These are phyloP conservation scores for Microdon myrmicae DNA, from an alignment of 2,888 invertebrate species.

Conservation along the genomic window DNA sequence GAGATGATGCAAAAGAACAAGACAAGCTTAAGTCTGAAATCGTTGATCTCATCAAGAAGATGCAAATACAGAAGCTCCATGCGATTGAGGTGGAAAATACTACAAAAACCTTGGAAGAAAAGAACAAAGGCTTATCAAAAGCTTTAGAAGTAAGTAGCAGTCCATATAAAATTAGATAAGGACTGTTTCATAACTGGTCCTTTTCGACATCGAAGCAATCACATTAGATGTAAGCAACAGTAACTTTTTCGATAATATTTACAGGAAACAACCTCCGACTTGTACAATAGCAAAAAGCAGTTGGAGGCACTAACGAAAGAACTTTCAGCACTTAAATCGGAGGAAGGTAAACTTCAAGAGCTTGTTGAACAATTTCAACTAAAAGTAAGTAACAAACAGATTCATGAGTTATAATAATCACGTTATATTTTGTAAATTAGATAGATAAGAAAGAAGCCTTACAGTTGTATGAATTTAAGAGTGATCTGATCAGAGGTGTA, in stretches of 20 bases:
- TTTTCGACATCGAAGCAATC: neutral
- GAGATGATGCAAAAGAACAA: conserved; percentile 63
- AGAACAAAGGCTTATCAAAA: conserved; percentile 63
- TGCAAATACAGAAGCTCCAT: conserved; percentile 63
- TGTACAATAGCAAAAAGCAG: conserved; percentile 62
- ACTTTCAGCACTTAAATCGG: conserved; percentile 57
- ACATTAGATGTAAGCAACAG: neutral
- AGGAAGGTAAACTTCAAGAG: conserved; percentile 59
- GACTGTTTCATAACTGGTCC: neutral
- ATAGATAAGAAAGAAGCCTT: too few species aligned
- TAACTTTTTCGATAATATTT: conserved; percentile 5
- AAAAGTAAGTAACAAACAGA: conserved; percentile 45
- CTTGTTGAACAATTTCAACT: conserved; percentile 58
- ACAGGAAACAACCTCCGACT: conserved; percentile 65
- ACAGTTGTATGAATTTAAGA: too few species aligned
- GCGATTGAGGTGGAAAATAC: conserved; percentile 63
- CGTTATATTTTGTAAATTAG: too few species aligned
- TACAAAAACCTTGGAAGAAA: conserved; percentile 61
- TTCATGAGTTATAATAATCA: too few species aligned
- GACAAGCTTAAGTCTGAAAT: conserved; percentile 63
- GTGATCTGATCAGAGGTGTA: too few species aligned
- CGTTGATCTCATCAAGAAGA: conserved; percentile 61
- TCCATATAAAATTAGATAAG: neutral
- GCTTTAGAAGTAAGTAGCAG: conserved; percentile 61
- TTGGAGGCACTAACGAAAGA: conserved; percentile 60